phyloP scores from a whole-genome alignment of 2,113 vertebrate genomes.

The Collichthys lucidus region DNA sequence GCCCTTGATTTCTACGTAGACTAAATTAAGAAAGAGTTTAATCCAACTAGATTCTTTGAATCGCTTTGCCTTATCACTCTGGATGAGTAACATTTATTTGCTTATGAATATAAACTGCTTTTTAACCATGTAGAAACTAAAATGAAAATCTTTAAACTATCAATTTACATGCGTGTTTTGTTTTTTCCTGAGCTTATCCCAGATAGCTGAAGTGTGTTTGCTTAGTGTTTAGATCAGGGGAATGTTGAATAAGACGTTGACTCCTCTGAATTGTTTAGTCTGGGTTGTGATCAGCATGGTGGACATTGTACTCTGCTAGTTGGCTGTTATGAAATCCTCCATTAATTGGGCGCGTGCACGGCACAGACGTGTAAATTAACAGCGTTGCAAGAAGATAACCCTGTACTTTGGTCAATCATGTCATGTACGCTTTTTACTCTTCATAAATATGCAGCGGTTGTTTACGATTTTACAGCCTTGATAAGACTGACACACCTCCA shows the following conservation, averaged over 20 bases:
- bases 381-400: too few species aligned
- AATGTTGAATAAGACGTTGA: neutral
- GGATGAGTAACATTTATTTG: neutral
- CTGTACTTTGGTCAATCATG: too few species aligned
- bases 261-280: conserved; percentile 4
- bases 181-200: neutral
- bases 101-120: neutral
- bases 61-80: neutral
- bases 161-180: neutral
- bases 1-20: neutral
- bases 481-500: too few species aligned
- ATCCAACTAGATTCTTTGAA: neutral
- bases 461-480: too few species aligned
- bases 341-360: too few species aligned
- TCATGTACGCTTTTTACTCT: too few species aligned
- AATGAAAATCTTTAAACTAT: neutral
- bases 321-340: too few species aligned
- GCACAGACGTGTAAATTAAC: too few species aligned
- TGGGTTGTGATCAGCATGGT: neutral
- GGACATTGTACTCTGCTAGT: conserved; percentile 43
- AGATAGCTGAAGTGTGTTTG: neutral
- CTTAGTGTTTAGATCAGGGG: neutral
- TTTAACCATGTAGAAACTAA: neutral
- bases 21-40: neutral
- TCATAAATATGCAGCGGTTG: too few species aligned